Base-by-base conservation (phyloP, 2,888 invertebrate species). In the Melieria crassipennis region DNA sequence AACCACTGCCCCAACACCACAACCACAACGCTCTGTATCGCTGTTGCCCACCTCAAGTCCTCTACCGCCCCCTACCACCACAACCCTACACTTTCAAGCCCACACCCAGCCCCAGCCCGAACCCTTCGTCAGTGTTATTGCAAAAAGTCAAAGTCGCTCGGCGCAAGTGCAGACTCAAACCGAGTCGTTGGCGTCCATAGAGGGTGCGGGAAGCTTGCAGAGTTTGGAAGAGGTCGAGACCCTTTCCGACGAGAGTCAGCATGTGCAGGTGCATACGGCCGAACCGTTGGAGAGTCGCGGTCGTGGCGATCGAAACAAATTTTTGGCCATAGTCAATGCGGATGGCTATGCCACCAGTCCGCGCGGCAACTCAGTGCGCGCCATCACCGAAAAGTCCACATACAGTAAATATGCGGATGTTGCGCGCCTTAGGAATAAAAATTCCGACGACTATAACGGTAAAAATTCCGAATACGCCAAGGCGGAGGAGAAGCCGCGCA, bases 231-330 rank as follows among this genome's bases (percentile, higher is more conserved):
- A 77, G 71, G 66, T 75, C 7, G 85, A 83, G 65, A 81, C 84
- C 3, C 74, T 78, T 65, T 82, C 77, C 60, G 83, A 83, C 70
- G 84, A 81, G 60, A 85, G 85, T 63, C 82, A 82, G 62, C 79
- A 79, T 60, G 78, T 83, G 7, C 76, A 78, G 1, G 78, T 83
- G 3, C 80, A 84, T 57, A 79, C 81, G 9, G 77, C 75, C 4
- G 79, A 80, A 65, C 83, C 52, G 75, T 46, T 62, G 9, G 72
- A 72, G 42, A 73, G 52, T 45, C 65, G 71, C 57, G 71, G 69
- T 47, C 52, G 52, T 5, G 69, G 61, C 7, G 65, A 65, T 6
- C 65, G 65, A 43, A 47, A 30, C n/a, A 79, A 76, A 71, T 83
- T 79, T 61, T 63, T 80, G 9, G 79, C 79, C 56, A 80, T 79